Percentiles rank a stretch among this genome's conserved stretches.
phyloP scores from a whole-genome alignment of 2,797 vertebrate species.

The Neosalanx taihuensis region DNA sequence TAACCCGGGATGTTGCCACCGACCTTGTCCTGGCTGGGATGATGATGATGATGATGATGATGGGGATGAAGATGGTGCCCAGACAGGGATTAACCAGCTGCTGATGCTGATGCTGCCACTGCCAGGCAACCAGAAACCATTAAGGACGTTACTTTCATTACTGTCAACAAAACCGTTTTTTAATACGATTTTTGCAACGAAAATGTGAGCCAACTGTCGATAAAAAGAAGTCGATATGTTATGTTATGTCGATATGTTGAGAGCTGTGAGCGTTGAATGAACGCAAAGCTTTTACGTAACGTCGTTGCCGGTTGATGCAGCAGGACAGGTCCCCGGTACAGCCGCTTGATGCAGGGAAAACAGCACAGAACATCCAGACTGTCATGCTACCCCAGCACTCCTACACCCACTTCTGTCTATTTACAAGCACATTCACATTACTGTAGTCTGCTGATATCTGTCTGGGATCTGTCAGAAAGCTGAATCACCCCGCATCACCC shows the following conservation, averaged over 20 bases:
- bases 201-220: background rate
- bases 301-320: constrained; percentile 17
- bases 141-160: background rate
- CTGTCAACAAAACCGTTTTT: too few species aligned
- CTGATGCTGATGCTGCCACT: background rate
- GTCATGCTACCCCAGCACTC: background rate
- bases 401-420: background rate
- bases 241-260: too few species aligned
- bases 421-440: too few species aligned
- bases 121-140: background rate
- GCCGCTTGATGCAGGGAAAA: background rate
- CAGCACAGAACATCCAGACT: background rate
- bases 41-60: background rate
- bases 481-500: background rate
- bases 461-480: background rate
- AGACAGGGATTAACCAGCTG: constrained; percentile 1
- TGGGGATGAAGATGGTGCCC: background rate
- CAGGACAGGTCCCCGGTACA: constrained; percentile 9
- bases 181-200: background rate
- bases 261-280: constrained; percentile 16
- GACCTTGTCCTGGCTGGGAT: background rate
- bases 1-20: background rate
- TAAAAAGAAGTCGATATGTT: background rate
- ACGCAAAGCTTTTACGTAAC: constrained; percentile 45
- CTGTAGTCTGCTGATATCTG: background rate